A percentile compares a stretch with the other conserved stretches of the same genome.
These are phyloP conservation scores for Nephrotoma flavescens DNA, from an alignment of 2,888 invertebrate species.

Conservation along the genomic window DNA sequence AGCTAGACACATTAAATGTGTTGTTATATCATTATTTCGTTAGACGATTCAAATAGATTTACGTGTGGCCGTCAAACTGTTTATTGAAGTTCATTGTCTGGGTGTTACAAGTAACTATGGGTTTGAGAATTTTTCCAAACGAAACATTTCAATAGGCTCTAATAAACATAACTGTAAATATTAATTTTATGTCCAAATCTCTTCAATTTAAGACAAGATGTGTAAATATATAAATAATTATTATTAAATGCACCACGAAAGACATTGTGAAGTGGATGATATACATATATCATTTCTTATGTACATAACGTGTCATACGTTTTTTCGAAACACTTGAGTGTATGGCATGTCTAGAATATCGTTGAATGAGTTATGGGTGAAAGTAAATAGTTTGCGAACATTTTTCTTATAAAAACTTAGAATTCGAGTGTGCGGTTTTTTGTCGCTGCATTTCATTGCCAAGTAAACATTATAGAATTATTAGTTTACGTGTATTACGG, in stretches of 20 bases:
- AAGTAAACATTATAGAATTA: no score
- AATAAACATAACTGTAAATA: neutral
- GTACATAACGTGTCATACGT: neutral
- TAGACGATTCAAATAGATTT: neutral
- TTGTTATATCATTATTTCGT: neutral
- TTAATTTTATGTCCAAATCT: neutral
- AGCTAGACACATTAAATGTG: neutral
- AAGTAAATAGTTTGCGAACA: neutral
- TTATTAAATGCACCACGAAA: neutral
- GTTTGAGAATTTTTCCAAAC: neutral
- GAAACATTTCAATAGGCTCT: neutral
- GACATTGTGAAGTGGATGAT: neutral
- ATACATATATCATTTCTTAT: neutral
- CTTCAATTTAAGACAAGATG: neutral
- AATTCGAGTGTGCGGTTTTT: no score
- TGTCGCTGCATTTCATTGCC: no score
- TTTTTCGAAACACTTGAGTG: neutral
- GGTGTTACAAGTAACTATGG: neutral
- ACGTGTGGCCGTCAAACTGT: neutral
- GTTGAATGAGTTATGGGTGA: neutral
- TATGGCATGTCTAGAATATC: neutral
- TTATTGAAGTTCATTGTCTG: neutral
- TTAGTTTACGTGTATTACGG: no score
- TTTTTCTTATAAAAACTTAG: neutral
- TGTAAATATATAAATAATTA: neutral